A percentile compares a stretch with the other conserved stretches of the same genome.
These are phyloP conservation scores for Pteronotus mesoamericanus DNA, from an alignment of 2,797 vertebrate genomes.

Conservation along the genomic window DNA sequence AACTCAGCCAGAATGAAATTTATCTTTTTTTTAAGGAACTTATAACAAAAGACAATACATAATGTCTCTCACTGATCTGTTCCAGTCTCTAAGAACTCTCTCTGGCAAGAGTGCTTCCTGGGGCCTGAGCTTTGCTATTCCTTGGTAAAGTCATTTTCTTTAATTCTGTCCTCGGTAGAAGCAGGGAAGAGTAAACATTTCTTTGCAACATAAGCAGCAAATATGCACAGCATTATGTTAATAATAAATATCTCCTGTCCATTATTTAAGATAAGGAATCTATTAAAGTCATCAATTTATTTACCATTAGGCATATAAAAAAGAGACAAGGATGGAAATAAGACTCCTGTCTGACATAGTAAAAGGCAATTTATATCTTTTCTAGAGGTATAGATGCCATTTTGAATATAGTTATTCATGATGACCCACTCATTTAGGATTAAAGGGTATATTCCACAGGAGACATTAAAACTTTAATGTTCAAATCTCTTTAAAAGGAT, in stretches of 20 bases:
- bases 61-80: neutral
- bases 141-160: neutral
- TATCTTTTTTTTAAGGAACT: neutral
- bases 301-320: neutral
- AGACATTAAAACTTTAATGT: neutral
- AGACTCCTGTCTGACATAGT: neutral
- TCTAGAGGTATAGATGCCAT: neutral
- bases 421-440: constrained; percentile 22
- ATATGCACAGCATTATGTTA: neutral
- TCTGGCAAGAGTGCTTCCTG: neutral
- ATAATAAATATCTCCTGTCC: neutral
- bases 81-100: neutral
- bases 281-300: neutral
- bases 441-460: neutral
- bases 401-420: constrained; percentile 11
- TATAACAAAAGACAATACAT: neutral
- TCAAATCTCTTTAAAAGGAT: constrained; percentile 5
- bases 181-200: neutral
- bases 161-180: neutral
- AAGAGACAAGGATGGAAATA: neutral
- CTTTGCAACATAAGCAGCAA: neutral
- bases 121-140: neutral
- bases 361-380: constrained; percentile 19
- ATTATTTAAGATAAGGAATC: neutral
- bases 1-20: neutral